Evolutionary conservation across 2,888 invertebrate species (phyloP).

Genomic region (Ochlodes sylvanus): DNA sequence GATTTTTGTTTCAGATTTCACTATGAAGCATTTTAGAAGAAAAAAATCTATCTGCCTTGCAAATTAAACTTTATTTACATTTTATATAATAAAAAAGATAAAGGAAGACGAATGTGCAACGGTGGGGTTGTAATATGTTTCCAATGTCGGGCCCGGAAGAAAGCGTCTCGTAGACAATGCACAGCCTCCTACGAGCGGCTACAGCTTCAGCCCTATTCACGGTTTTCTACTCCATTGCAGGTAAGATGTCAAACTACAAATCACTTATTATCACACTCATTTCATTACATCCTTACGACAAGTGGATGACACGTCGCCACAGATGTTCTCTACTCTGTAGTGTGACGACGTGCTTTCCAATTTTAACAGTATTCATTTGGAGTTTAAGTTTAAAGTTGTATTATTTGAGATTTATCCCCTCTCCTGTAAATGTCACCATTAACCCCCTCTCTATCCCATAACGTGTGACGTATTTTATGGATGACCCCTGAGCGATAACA

Average conservation of each 20-base stretch:
- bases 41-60: constrained; percentile 12
- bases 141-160: constrained; percentile 69
- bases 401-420: too few relatives aligned
- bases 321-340: too few relatives aligned
- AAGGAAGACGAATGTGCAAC: constrained; percentile 54
- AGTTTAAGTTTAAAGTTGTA: too few relatives aligned
- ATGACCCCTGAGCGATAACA: too few relatives aligned
- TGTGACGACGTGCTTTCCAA: too few relatives aligned
- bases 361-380: too few relatives aligned
- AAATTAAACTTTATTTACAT: constrained; percentile 13
- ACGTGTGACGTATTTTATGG: too few relatives aligned
- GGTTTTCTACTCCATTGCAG: constrained; percentile 70
- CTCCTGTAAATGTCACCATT: too few relatives aligned
- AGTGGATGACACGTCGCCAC: too few relatives aligned
- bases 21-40: constrained; percentile 53
- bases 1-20: constrained; percentile 59
- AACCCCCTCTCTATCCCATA: too few relatives aligned
- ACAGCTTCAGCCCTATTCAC: constrained; percentile 75
- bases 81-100: constrained; percentile 61
- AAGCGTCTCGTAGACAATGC: constrained; percentile 77
- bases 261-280: too few relatives aligned
- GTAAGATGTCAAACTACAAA: constrained; percentile 50
- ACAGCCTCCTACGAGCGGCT: constrained; percentile 73
- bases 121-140: constrained; percentile 59
- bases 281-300: too few relatives aligned